Evolutionary conservation across 1,140 invertebrate species (phyloP).

Genomic region (Aethina tumida): DNA sequence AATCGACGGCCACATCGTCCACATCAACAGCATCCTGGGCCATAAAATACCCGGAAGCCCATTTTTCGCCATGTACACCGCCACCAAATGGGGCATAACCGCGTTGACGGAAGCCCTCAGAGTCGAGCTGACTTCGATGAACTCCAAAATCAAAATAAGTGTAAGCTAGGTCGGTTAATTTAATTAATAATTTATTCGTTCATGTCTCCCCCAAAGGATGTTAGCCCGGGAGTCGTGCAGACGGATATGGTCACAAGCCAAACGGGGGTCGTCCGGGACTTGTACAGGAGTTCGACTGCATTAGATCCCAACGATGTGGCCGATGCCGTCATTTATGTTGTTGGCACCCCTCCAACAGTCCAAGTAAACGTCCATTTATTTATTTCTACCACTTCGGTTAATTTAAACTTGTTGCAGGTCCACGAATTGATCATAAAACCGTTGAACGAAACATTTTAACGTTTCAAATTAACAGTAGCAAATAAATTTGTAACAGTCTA

Average conservation of each 20-base stretch:
- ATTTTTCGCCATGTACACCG: constrained; percentile 43
- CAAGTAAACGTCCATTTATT: no score
- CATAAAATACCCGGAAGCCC: constrained; percentile 37
- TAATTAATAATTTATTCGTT: neutral
- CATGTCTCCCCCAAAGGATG: neutral
- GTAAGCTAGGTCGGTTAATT: constrained; percentile 38
- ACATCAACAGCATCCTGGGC: constrained; percentile 53
- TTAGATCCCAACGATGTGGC: constrained; percentile 6
- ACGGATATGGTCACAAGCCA: neutral
- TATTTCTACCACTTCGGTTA: no score
- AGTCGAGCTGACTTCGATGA: constrained; percentile 49
- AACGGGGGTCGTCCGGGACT: neutral
- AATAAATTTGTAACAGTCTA: no score
- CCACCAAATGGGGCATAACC: constrained; percentile 59
- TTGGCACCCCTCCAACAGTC: constrained; percentile 2
- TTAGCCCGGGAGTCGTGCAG: constrained; percentile 4
- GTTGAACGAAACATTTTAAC: no score
- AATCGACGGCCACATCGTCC: constrained; percentile 58
- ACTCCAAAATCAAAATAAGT: constrained; percentile 53
- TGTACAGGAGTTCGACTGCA: neutral
- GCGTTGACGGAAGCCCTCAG: constrained; percentile 51
- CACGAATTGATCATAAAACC: no score
- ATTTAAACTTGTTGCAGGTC: no score
- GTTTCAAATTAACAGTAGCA: no score
- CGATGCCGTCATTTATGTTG: constrained; percentile 4